Evolutionary conservation across 2,888 invertebrate genomes (phyloP).

Genomic region (Teleiodes luculella): DNA sequence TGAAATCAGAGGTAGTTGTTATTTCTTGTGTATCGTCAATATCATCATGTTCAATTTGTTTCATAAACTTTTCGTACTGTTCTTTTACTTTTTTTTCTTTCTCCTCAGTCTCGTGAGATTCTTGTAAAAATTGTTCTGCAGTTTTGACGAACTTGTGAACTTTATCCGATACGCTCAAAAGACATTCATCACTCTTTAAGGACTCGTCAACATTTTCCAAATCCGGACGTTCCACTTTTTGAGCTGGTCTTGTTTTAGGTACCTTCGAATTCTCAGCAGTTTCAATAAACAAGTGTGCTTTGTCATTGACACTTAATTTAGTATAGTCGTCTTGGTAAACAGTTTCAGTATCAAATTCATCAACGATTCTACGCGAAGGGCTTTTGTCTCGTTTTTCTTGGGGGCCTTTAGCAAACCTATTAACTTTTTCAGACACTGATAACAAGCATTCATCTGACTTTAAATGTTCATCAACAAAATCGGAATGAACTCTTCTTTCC

Average conservation of each 20-base stretch:
- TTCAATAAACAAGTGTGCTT: constrained; percentile 81
- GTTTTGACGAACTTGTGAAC: constrained; percentile 81
- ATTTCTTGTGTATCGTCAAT: constrained; percentile 37
- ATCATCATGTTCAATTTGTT: constrained; percentile 47
- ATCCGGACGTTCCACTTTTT: constrained; percentile 70
- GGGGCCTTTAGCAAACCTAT: constrained; percentile 79
- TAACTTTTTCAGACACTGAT: constrained; percentile 84
- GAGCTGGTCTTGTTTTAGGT: constrained; percentile 52
- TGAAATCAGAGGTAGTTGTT: constrained; percentile 21
- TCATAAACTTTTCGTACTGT: constrained; percentile 68
- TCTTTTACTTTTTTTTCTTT: constrained; percentile 63
- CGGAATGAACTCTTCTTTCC: constrained; percentile 66
- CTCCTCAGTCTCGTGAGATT: constrained; percentile 52
- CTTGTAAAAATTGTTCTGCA: constrained; percentile 73
- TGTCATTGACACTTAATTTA: constrained; percentile 81
- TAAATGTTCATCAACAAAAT: constrained; percentile 69
- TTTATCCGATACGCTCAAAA: constrained; percentile 81
- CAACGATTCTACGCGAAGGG: constrained; percentile 59
- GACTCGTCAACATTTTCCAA: constrained; percentile 78
- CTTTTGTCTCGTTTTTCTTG: constrained; percentile 56
- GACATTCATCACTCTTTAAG: constrained; percentile 78
- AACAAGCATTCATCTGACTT: constrained; percentile 81
- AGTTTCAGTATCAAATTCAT: constrained; percentile 76
- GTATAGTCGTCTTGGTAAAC: constrained; percentile 70
- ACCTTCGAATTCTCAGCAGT: constrained; percentile 78